Base-by-base conservation (phyloP, 2,113 vertebrate species). In the Daubentonia madagascariensis region DNA sequence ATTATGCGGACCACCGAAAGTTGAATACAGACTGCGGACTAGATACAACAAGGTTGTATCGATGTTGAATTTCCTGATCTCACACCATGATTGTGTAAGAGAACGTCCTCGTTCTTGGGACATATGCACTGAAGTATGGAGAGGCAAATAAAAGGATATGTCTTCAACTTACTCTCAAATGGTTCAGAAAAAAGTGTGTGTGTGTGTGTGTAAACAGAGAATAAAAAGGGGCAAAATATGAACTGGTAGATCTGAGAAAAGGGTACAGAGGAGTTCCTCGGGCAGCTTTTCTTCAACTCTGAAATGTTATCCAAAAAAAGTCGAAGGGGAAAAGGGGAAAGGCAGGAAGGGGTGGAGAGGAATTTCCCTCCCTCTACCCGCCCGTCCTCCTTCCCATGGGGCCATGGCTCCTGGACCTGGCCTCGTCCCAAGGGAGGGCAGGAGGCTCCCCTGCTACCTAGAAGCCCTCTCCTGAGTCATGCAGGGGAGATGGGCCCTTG, bases 141-240 rank as follows among this genome's bases (percentile, higher is more conserved):
- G 10, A 11, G 48, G 32, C 52, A 72, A 91, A 54, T 9, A 16
- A 54, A 52, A 54, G 16, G 30, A 23, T 6, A 1, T 3, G 68
- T 23, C 73, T 89, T 79, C 13, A 1, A 54, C 61, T 85, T 22
- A 28, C 40, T 43, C 32, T 72, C 45, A 78, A 28, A 73, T 18
- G 30, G 57, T n/a, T 93, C 52, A 80, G 40, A 57, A 73, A 96
- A 79, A 89, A 81, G 18, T 1, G 1, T 12, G 5, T 30, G 2
- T 8, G 22, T 10, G 1, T 8, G 3, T 0, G 1, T 54, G n/a
- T 4, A 50, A 13, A n/a, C 16, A 40, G 5, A 68, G 28, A 45
- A 65, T 0, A 35, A 37, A 84, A 76, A n/a, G 28, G 30, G 30
- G 35, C 8, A 43, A 52, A 61, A 35, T 9, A 8, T 20, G 68